phyloP scores from a whole-genome alignment of 2,113 vertebrate genomes.

The Antechinus flavipes region DNA sequence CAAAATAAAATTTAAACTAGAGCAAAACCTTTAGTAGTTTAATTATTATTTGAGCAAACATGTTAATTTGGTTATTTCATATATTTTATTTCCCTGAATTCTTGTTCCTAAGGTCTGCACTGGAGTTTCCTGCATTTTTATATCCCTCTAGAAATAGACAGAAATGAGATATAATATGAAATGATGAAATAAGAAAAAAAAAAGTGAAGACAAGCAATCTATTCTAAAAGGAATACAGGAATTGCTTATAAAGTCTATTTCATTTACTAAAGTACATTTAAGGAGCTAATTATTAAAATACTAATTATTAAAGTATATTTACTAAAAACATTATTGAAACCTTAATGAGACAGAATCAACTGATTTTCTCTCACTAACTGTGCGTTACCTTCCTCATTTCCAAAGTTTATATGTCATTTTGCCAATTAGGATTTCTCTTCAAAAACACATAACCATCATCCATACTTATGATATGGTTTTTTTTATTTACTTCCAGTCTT shows the following conservation, averaged over 20 bases:
- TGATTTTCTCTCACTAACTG: no score
- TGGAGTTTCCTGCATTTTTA: slow-evolving; percentile 74
- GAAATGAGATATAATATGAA: slow-evolving; percentile 84
- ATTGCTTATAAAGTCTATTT: neutral
- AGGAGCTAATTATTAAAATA: no score
- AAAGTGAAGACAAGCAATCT: slow-evolving; percentile 49
- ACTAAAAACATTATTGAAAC: neutral
- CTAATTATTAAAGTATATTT: neutral
- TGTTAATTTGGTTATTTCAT: neutral
- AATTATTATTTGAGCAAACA: neutral
- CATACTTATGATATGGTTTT: no score
- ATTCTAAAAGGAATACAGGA: slow-evolving; percentile 37
- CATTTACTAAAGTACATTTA: neutral
- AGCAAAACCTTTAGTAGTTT: neutral
- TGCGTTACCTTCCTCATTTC: no score
- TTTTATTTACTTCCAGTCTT: no score
- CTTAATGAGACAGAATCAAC: no score
- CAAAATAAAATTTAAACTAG: neutral
- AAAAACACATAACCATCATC: no score
- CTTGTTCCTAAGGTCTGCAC: no score
- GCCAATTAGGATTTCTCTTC: no score
- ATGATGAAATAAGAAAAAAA: slow-evolving; percentile 80
- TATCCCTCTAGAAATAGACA: slow-evolving; percentile 86
- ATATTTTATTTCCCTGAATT: no score
- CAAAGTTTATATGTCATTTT: no score